These are phyloP conservation scores for Potorous gilbertii DNA, from an alignment of 2,797 vertebrate genomes.

Conservation along the genomic window DNA sequence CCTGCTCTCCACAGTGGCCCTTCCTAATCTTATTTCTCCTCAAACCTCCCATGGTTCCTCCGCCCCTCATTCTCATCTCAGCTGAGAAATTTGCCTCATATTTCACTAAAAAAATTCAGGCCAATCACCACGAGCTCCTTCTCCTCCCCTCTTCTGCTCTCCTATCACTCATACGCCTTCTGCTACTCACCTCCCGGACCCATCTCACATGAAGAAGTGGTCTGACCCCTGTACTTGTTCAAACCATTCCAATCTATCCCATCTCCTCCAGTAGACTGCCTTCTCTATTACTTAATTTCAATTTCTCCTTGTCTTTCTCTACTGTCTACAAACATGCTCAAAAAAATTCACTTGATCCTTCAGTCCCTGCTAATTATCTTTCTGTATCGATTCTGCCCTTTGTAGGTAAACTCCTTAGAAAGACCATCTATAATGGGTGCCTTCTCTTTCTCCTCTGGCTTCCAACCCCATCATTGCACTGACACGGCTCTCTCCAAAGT, in stretches of 20 bases:
- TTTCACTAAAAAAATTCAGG: not conserved
- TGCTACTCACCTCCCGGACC: not conserved
- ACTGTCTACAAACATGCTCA: not conserved
- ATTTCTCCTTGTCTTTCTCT: not conserved
- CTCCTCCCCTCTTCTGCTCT: not conserved
- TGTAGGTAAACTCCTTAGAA: too few relatives aligned
- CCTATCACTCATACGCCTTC: not conserved
- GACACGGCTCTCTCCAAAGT: not conserved
- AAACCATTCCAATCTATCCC: not conserved
- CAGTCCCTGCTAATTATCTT: not conserved
- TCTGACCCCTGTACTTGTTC: not conserved
- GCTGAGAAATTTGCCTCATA: not conserved
- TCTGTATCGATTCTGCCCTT: too few relatives aligned
- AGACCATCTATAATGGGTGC: too few relatives aligned
- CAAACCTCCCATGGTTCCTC: not conserved
- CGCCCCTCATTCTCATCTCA: not conserved
- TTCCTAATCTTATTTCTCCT: not conserved
- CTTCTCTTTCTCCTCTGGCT: not conserved
- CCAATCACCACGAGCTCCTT: not conserved
- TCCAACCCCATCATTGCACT: too few relatives aligned
- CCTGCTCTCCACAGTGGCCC: rapidly evolving
- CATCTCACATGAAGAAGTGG: too few relatives aligned
- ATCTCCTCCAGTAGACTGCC: not conserved
- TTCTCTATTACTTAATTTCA: not conserved
- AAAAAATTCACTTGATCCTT: not conserved